These are phyloP conservation scores for Condylostylus longicornis DNA, from an alignment of 1,140 invertebrate genomes.

Conservation along the genomic window DNA sequence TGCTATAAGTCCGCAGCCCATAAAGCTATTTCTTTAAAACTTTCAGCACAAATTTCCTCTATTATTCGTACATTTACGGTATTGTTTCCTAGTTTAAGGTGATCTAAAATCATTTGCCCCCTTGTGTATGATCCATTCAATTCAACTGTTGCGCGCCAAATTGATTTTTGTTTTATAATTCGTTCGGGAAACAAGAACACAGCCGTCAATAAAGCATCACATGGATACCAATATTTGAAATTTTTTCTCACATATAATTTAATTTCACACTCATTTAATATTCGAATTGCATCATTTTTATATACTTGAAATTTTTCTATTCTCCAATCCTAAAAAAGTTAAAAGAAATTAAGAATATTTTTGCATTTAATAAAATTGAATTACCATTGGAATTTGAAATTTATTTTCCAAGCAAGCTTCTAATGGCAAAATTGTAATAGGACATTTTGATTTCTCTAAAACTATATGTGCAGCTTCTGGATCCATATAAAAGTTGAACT, in stretches of 20 bases:
- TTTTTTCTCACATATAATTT: slow-evolving; percentile 20
- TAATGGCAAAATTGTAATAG: slow-evolving; percentile 48
- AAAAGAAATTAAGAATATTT: background rate
- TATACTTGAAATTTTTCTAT: slow-evolving; percentile 17
- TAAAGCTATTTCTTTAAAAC: slow-evolving; percentile 13
- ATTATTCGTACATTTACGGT: slow-evolving; percentile 11
- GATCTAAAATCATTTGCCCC: slow-evolving; percentile 21
- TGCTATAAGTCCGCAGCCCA: slow-evolving; percentile 13
- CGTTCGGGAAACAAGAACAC: slow-evolving; percentile 33
- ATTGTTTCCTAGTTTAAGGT: slow-evolving; percentile 12
- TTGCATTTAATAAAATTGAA: slow-evolving; percentile 9
- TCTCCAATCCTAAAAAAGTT: slow-evolving; percentile 38
- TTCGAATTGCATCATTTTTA: slow-evolving; percentile 31
- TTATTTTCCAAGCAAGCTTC: slow-evolving; percentile 37
- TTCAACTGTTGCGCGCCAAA: slow-evolving; percentile 31
- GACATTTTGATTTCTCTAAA: slow-evolving; percentile 37
- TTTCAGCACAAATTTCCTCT: slow-evolving; percentile 6
- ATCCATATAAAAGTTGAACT: slow-evolving; percentile 67
- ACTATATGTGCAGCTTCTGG: slow-evolving; percentile 64
- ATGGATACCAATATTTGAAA: slow-evolving; percentile 34
- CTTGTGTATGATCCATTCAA: slow-evolving; percentile 15
- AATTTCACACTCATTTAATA: slow-evolving; percentile 40
- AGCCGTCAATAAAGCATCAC: slow-evolving; percentile 41
- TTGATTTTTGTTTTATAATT: slow-evolving; percentile 21
- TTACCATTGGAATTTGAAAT: slow-evolving; percentile 35